A percentile compares a stretch with the other conserved stretches of the same genome.
phyloP scores from a whole-genome alignment of 2,888 invertebrate species.

The Autographa gamma region DNA sequence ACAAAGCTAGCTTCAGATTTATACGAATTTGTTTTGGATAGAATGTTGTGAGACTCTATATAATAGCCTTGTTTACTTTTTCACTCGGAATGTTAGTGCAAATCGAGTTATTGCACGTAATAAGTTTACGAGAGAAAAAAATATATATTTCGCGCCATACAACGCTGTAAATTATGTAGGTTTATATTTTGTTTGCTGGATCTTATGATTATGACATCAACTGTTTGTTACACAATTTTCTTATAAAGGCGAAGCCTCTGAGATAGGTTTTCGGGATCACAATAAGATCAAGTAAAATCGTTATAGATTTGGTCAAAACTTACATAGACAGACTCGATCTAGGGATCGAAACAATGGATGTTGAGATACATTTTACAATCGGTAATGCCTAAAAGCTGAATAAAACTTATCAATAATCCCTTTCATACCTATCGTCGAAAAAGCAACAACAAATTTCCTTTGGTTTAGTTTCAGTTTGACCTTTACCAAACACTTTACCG shows the following conservation, averaged over 20 bases:
- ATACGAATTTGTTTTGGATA: slow-evolving; percentile 57
- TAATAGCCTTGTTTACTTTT: slow-evolving; percentile 66
- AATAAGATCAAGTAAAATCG: background rate
- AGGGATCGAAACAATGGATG: background rate
- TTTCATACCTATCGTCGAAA: background rate
- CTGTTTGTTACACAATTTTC: slow-evolving; percentile 27
- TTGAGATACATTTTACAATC: background rate
- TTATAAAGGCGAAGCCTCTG: background rate
- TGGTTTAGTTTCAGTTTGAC: background rate
- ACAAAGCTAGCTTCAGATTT: slow-evolving; percentile 58
- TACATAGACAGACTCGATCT: background rate
- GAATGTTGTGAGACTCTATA: slow-evolving; percentile 52
- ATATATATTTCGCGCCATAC: slow-evolving; percentile 44
- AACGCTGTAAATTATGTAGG: slow-evolving; percentile 38
- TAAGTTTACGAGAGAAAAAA: slow-evolving; percentile 52
- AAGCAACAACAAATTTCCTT: background rate
- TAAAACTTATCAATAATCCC: background rate
- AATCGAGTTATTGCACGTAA: slow-evolving; percentile 63
- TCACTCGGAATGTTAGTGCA: slow-evolving; percentile 58
- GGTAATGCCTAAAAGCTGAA: background rate
- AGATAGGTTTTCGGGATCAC: background rate
- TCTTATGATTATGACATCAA: slow-evolving; percentile 21
- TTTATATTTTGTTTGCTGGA: slow-evolving; percentile 39
- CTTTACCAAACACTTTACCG: background rate
- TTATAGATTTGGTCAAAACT: background rate